phyloP scores from a whole-genome alignment of 2,888 invertebrate genomes.

The Clivina fossor region DNA sequence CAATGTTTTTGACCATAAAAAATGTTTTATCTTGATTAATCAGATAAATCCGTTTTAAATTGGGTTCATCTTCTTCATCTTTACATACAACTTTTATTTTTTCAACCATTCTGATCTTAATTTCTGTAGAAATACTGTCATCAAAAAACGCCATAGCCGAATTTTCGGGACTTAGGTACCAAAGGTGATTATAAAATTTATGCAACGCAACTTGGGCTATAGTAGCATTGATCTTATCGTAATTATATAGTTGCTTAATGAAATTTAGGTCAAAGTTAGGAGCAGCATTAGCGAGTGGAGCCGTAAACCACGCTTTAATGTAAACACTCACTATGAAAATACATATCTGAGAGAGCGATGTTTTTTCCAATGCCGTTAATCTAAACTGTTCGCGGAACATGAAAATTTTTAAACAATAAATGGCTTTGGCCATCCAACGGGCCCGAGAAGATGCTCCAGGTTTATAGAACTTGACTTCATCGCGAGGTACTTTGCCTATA shows the following conservation, averaged over 20 bases:
- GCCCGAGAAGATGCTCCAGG: conserved; percentile 41
- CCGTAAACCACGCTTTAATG: conserved; percentile 39
- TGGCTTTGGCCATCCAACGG: conserved; percentile 42
- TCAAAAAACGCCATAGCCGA: conserved; percentile 30
- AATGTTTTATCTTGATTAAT: no score
- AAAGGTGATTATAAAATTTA: conserved; percentile 26
- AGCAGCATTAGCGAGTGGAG: conserved; percentile 36
- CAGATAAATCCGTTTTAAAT: neutral
- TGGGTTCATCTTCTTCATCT: neutral
- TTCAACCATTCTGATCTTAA: neutral
- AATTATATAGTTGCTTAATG: neutral
- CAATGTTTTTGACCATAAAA: no score
- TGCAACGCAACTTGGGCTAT: conserved; percentile 2
- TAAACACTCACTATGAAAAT: conserved; percentile 41
- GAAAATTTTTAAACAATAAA: conserved; percentile 43
- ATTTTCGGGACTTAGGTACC: conserved; percentile 26
- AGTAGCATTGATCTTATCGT: neutral
- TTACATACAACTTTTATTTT: no score
- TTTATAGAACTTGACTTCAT: neutral
- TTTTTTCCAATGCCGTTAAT: conserved; percentile 36
- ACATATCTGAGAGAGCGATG: conserved; percentile 38
- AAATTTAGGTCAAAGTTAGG: conserved; percentile 21
- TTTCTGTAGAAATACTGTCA: conserved; percentile 3
- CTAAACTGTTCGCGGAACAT: conserved; percentile 40
- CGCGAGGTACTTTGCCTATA: neutral